Percentiles rank a stretch among this genome's conserved stretches.
phyloP scores from a whole-genome alignment of 2,797 vertebrate species.

The Darevskia nairensis region DNA sequence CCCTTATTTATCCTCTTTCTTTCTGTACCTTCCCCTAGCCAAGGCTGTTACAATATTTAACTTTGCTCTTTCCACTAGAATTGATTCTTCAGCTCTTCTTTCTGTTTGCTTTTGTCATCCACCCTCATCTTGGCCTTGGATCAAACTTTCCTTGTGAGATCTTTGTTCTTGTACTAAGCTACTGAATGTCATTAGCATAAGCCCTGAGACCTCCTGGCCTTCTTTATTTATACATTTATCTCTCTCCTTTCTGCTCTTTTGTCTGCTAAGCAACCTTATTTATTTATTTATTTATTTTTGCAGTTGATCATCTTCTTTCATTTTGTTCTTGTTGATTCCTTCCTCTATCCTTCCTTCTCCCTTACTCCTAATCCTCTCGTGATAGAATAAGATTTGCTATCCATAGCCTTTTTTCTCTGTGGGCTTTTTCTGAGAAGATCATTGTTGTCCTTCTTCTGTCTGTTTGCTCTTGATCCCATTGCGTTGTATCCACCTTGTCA shows the following conservation, averaged over 20 bases:
- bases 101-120: background rate
- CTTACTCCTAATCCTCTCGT: too few relatives aligned
- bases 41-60: background rate
- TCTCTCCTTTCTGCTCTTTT: background rate
- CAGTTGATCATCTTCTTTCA: too few relatives aligned
- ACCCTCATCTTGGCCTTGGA: background rate
- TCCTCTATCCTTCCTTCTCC: too few relatives aligned
- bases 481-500: background rate
- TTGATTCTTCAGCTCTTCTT: background rate
- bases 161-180: background rate
- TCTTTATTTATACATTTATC: background rate
- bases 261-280: background rate
- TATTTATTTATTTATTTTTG: background rate
- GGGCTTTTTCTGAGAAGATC: too few relatives aligned
- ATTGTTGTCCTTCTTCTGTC: too few relatives aligned
- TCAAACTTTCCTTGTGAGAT: background rate
- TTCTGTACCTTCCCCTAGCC: background rate
- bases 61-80: background rate
- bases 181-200: background rate
- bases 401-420: too few relatives aligned
- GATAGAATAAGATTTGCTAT: too few relatives aligned
- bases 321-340: too few relatives aligned
- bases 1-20: background rate
- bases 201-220: background rate
- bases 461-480: background rate